Base-by-base conservation (phyloP, 2,888 invertebrate species). In the Neoascia interrupta region DNA sequence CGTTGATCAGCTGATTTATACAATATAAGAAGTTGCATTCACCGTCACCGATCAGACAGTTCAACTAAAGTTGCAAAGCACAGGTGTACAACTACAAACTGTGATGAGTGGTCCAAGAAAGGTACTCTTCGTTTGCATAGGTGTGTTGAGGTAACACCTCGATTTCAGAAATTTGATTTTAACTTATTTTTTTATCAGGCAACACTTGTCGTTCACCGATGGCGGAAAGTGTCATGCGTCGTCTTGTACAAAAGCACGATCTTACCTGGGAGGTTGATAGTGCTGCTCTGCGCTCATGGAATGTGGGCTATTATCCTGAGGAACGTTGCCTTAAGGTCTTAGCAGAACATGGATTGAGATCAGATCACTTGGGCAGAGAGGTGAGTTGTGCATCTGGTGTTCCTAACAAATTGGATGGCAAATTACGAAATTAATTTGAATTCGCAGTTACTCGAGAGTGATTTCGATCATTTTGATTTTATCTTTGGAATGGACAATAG, bases 141-240 rank as follows among this genome's bases (percentile, higher is more conserved):
- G 87, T 86, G 75, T 83, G 82, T 72, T 15, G 37, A 11, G 41
- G 6, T 11, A 51, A 51, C 13, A 18, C 13, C 28, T 31, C 19
- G 16, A 21, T 31, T 21, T 11, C 11, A 11, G 26, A 0, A 21
- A 8, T 23, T 6, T 49, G 23, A 26, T 13, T 34, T 1, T 19
- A 11, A 1, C 13, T 23, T 15, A 0, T 26, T 8, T 4, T 26
- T 31, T 6, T 31, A n/a, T n/a, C 8, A 95, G 97, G 97, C 5
- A 98, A 98, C 85, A 97, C 97, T 81, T 98, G 98, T 86, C 92
- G 98, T 2, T 97, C 97, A 2, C 97, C 98, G 0, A 97, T 97
- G 86, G 97, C 97, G 8, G 97, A 97, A 87, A 96, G 95, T 6
- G 94, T 97, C 1, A 95, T 97, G 85, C 89, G 90, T 49, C 43